phyloP scores from a whole-genome alignment of 2,797 vertebrate genomes.

The Mormyrus proboscirostris region DNA sequence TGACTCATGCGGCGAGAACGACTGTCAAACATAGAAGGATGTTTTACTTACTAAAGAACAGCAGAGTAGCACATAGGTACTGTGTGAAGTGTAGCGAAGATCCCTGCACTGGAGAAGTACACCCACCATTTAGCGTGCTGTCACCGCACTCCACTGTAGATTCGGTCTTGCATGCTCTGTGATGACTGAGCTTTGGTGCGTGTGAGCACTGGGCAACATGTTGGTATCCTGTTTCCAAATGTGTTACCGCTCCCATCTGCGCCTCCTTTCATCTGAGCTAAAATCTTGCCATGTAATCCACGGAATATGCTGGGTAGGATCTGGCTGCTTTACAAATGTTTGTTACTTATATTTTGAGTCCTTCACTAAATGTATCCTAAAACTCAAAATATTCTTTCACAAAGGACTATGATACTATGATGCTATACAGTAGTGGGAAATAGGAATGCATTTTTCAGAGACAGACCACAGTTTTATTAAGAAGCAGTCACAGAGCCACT shows the following conservation, averaged over 20 bases:
- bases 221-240: neutral
- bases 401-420: neutral
- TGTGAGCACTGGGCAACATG: neutral
- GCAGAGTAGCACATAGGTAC: neutral
- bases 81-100: neutral
- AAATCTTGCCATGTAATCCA: neutral
- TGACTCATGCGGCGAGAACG: constrained; percentile 1
- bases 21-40: neutral
- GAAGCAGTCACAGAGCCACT: neutral
- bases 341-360: neutral
- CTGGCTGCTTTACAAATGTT: neutral
- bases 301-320: neutral
- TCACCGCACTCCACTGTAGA: neutral
- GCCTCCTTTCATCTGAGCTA: neutral
- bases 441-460: neutral
- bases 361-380: neutral
- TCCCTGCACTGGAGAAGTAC: neutral
- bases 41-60: neutral
- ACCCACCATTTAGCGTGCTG: neutral
- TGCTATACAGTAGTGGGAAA: neutral
- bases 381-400: neutral
- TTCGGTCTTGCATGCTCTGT: neutral
- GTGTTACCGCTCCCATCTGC: constrained; percentile 14
- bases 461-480: neutral
- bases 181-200: neutral